phyloP scores from a whole-genome alignment of 2,888 invertebrate genomes.

The Bedellia somnulentella region DNA sequence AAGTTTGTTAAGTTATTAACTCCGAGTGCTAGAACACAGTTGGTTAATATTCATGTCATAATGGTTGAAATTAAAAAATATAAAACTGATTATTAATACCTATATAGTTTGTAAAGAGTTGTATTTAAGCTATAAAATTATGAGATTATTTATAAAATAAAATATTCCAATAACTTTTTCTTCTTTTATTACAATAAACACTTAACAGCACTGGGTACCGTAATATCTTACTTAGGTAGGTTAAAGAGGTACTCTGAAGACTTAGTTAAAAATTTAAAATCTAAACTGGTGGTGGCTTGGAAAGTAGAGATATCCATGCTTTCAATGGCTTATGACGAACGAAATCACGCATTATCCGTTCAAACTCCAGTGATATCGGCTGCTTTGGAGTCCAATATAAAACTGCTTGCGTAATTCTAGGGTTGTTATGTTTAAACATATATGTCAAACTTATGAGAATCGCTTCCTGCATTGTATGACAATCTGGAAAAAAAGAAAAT shows the following conservation, averaged over 20 bases:
- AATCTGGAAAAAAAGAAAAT: constrained; percentile 22
- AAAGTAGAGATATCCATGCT: constrained; percentile 26
- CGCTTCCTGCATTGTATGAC: constrained; percentile 30
- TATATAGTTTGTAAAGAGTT: background rate
- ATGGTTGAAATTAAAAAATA: constrained; percentile 99
- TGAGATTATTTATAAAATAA: too few relatives aligned
- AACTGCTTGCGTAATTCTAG: constrained; percentile 22
- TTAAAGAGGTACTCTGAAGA: too few relatives aligned
- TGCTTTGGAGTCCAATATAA: constrained; percentile 24
- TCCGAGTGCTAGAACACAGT: constrained; percentile 81
- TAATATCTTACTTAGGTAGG: too few relatives aligned
- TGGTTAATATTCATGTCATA: constrained; percentile 97
- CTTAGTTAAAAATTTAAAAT: background rate
- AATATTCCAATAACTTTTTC: too few relatives aligned
- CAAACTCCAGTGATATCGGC: constrained; percentile 23
- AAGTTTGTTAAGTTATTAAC: constrained; percentile 92
- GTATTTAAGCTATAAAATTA: background rate
- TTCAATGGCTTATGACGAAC: constrained; percentile 25
- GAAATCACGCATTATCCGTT: constrained; percentile 21
- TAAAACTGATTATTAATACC: constrained; percentile 86
- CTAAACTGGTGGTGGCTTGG: constrained; percentile 12
- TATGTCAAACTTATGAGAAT: constrained; percentile 31
- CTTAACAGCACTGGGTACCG: background rate
- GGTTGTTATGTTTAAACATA: constrained; percentile 28
- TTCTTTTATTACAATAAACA: background rate